Base-by-base conservation (phyloP, 1,140 invertebrate species). In the Arctopsyche grandis region DNA sequence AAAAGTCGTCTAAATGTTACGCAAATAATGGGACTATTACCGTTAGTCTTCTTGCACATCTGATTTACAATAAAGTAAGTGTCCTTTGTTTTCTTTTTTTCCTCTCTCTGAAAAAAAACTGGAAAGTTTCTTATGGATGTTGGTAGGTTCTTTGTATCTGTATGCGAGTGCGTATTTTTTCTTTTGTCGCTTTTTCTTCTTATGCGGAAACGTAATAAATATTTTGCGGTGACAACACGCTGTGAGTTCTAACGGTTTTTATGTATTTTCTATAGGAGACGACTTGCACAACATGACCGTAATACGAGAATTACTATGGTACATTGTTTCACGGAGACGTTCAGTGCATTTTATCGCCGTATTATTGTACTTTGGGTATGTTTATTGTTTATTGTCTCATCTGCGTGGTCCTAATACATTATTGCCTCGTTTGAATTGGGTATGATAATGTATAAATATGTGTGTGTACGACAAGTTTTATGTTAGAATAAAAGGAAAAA, bases 161-260 rank as follows among this genome's bases (percentile, higher is more conserved):
- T 38, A 70, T 10, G 9, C 69, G 14, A 26, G 26, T 70, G 19
- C 16, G 69, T 70, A 22, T 66, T 66, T 66, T 66, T 66, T 66
- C 63, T 12, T 9, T 26, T 14, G 63, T 52, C 48, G 48, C 16
- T 16, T 12, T 52, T 66, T 66, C 14, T 66, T 66, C 63, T 66
- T 66, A 75, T 58, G 24, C 46, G 74, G 63, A 79, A 66, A 77
- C 66, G 77, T 24, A 71, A 80, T 82, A 82, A 81, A 82, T 82
- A 75, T 70, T 79, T 63, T 77, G 71, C 52, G 78, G 52, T 69
- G 81, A 82, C 78, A 58, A 52, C 81, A 69, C 43, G 77, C 81
- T 82, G 81, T 26, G 79, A 75, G 48, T 46, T 46, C 73, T 77
- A 82, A 82, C 81, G 81, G 79, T 43, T 79, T 75, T 63, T 76